Conservation (phyloP, 2,888 invertebrate species). For the Macrosiphum euphorbiae region DNA sequence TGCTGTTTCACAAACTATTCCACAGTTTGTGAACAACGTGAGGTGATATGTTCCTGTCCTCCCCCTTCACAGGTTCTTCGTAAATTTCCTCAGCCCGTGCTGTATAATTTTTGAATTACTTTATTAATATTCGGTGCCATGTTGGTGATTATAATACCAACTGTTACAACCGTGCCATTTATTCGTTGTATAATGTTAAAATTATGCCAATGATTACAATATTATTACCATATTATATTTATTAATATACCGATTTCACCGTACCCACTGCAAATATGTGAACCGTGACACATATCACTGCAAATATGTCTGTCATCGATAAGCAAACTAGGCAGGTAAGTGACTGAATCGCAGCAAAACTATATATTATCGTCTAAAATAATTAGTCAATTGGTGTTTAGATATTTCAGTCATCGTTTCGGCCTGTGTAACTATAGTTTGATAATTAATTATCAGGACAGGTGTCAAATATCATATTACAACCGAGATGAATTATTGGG, state of each 20-base stretch:
- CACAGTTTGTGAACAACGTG: background rate
- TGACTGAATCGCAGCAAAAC: background rate
- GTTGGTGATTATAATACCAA: slow-evolving; percentile 13
- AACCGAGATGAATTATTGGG: background rate
- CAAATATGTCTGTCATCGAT: background rate
- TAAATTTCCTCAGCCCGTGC: background rate
- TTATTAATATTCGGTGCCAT: slow-evolving; percentile 5
- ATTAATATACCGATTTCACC: background rate
- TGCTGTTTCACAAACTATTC: background rate
- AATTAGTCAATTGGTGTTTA: background rate
- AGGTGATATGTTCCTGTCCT: background rate
- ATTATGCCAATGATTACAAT: background rate
- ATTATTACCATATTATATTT: slow-evolving; percentile 5
- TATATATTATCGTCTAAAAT: background rate
- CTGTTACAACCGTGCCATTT: background rate
- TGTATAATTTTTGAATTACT: background rate
- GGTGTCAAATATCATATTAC: background rate
- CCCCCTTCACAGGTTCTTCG: background rate
- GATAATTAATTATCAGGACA: background rate
- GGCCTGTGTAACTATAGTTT: background rate
- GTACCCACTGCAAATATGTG: background rate
- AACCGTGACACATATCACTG: background rate
- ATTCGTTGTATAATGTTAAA: background rate
- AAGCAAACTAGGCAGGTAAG: background rate
- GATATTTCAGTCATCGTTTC: background rate